Base-by-base conservation (phyloP, 1,140 invertebrate species). In the Anastrepha ludens region DNA sequence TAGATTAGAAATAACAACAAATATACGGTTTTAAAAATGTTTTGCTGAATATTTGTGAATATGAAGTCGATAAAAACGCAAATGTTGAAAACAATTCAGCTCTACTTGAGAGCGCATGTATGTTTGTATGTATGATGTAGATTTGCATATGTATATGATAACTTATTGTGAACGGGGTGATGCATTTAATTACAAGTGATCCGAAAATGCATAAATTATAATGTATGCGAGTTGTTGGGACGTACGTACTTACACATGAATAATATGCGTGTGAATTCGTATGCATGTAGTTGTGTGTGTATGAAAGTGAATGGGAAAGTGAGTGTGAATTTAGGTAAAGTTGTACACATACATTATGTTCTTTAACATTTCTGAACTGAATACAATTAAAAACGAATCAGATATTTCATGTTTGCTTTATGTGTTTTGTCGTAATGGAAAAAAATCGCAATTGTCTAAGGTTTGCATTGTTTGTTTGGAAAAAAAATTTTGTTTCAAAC, bases 401-500 rank as follows among this genome's bases (percentile, higher is more conserved):
- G 44, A 81, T 55, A 74, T 74, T 15, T 74, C 11, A 81, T 74
- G 41, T 74, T n/a, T 55, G 17, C n/a, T 41, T 58, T 29, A 11
- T 20, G 74, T 81, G 74, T 81, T 86, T 9, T 86, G 59, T 15
- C 29, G 55, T 86, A 62, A 60, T 58, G 44, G 29, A 62, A 41
- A 86, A 58, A 58, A 55, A 86, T 39, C 55, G 20, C 85, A 86
- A 86, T 86, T 62, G 41, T 86, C 29, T 62, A 86, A 86, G 13
- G 58, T 62, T 60, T 59, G 55, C 85, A 86, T 62, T 86, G 55
- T 62, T 86, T 86, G 41, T 86, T 60, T 60, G 59, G n/a, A 86
- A 59, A 86, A 60, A 86, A 86, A 81, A 29, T 50, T 55, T 55
- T 50, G 44, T 50, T 81, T 55, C 44, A 47, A 55, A 81, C 47